Conservation (phyloP, 2,888 invertebrate species). For the Parelbella ahira region DNA sequence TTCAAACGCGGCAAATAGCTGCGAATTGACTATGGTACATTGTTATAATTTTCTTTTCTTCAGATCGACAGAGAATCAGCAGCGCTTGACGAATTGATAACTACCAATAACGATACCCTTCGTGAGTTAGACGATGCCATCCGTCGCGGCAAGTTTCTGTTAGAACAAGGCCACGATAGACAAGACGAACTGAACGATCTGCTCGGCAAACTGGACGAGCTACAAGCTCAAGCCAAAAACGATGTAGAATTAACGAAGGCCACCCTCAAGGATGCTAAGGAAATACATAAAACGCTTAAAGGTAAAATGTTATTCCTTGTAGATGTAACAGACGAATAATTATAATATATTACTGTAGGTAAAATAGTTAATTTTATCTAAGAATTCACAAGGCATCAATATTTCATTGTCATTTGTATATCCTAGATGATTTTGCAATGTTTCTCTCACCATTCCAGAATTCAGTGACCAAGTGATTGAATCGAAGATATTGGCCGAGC, state of each 20-base stretch:
- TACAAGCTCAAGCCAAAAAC: constrained; percentile 87
- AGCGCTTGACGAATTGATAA: constrained; percentile 70
- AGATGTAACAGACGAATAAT: no score
- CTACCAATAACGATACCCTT: constrained; percentile 80
- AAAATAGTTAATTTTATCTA: no score
- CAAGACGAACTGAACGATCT: constrained; percentile 90
- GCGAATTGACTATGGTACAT: no score
- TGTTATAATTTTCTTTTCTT: neutral
- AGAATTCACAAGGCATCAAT: no score
- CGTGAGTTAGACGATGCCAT: constrained; percentile 84
- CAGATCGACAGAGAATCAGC: constrained; percentile 78
- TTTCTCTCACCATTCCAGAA: constrained; percentile 71
- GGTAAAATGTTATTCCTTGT: constrained; percentile 70
- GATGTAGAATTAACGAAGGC: constrained; percentile 93
- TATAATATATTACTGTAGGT: no score
- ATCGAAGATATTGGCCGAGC: constrained; percentile 89
- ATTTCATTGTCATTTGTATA: no score
- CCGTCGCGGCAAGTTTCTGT: constrained; percentile 83
- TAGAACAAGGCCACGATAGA: constrained; percentile 78
- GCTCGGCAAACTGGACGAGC: constrained; percentile 88
- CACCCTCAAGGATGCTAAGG: constrained; percentile 71
- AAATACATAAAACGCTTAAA: constrained; percentile 87
- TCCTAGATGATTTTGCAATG: no score
- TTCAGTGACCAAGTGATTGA: constrained; percentile 95
- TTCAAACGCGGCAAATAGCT: no score